phyloP scores from a whole-genome alignment of 1,140 invertebrate genomes.

The Nylanderia fulva region DNA sequence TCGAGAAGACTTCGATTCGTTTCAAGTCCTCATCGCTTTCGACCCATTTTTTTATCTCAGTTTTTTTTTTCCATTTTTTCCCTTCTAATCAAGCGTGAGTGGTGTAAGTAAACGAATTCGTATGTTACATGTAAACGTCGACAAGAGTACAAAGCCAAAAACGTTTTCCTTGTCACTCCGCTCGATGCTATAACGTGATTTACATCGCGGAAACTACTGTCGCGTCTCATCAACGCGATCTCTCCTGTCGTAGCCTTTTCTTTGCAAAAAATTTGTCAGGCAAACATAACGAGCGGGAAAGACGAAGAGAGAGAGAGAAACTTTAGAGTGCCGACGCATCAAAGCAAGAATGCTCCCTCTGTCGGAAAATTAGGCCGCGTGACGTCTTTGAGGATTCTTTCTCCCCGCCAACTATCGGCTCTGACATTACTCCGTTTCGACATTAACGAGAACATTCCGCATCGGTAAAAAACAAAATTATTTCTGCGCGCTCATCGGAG shows the following conservation, averaged over 20 bases:
- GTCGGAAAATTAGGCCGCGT: constrained; percentile 62
- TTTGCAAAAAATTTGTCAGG: background rate
- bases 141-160: background rate
- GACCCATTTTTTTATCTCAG: constrained; percentile 30
- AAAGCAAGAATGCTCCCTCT: constrained; percentile 60
- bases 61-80: background rate
- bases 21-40: constrained; percentile 47
- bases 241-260: constrained; percentile 7
- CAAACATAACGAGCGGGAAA: constrained; percentile 39
- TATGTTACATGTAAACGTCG: constrained; percentile 39
- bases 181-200: background rate
- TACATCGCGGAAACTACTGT: background rate
- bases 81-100: constrained; percentile 6
- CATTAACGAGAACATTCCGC: constrained; percentile 54
- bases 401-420: background rate
- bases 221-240: constrained; percentile 41
- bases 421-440: constrained; percentile 27
- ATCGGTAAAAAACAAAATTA: constrained; percentile 50
- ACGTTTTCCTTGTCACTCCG: constrained; percentile 31
- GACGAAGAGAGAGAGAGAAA: constrained; percentile 46
- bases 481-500: constrained; percentile 34
- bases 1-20: constrained; percentile 21
- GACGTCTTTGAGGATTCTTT: constrained; percentile 39
- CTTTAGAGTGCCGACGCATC: constrained; percentile 40
- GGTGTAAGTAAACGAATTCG: constrained; percentile 26